These are phyloP conservation scores for Drosophila meridionalis DNA, from an alignment of 2,888 invertebrate species.

Conservation along the genomic window DNA sequence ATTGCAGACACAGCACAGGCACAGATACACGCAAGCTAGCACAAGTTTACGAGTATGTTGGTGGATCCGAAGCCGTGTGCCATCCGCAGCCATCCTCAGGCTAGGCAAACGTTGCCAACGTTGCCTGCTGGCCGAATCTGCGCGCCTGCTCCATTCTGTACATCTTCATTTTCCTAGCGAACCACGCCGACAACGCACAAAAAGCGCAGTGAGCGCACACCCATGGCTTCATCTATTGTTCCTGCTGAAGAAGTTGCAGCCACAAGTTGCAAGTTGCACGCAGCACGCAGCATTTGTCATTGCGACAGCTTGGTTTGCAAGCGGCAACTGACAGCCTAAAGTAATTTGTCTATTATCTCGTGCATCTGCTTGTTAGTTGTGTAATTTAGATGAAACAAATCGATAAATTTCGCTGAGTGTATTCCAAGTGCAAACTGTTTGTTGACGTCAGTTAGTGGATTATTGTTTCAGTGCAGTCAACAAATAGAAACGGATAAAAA, in stretches of 20 bases:
- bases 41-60: conserved; percentile 4
- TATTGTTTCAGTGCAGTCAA: conserved; percentile 26
- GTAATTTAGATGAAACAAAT: conserved; percentile 28
- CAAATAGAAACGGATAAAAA: conserved; percentile 1
- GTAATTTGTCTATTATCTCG: conserved; percentile 27
- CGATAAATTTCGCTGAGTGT: conserved; percentile 26
- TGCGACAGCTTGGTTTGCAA: conserved; percentile 20
- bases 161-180: conserved; percentile 82
- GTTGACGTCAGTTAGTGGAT: conserved; percentile 37
- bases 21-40: conserved; percentile 37
- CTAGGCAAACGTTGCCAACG: conserved; percentile 45
- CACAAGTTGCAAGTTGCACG: conserved; percentile 38
- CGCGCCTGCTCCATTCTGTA: conserved; percentile 80
- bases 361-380: conserved; percentile 33
- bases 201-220: conserved; percentile 4
- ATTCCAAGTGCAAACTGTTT: conserved; percentile 18
- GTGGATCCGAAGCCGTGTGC: conserved; percentile 55
- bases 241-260: conserved; percentile 30
- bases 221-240: conserved; percentile 18
- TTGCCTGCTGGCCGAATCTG: conserved; percentile 55
- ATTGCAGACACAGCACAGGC: conserved; percentile 29
- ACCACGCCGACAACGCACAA: conserved; percentile 11
- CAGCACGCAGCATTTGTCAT: conserved; percentile 43
- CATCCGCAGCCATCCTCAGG: conserved; percentile 56
- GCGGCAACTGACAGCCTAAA: neutral